Percentiles rank a stretch among this genome's conserved stretches.
Conservation (phyloP, 2,797 vertebrate species). For the Linurgus olivaceus region DNA sequence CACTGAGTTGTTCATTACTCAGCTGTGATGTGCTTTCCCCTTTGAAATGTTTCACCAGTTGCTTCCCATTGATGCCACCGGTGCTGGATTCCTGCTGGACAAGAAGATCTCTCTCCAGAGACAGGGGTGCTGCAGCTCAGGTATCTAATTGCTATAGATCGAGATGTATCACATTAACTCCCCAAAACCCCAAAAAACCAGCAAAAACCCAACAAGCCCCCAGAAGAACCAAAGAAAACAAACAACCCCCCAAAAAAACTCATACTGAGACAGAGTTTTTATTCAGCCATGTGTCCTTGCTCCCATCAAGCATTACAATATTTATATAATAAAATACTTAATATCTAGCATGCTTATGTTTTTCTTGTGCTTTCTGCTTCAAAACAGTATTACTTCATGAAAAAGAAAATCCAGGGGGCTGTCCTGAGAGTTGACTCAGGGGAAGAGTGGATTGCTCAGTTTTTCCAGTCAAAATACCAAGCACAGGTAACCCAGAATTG, state of each 20-base stretch:
- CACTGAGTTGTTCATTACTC: not conserved
- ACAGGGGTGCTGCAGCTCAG: not conserved
- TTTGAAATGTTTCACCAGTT: not conserved
- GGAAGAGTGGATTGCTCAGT: not conserved
- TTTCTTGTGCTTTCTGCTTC: not conserved
- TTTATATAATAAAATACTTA: not conserved
- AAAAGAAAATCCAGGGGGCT: not conserved
- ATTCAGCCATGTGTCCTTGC: not conserved
- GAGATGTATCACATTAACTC: not conserved
- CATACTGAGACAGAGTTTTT: not conserved
- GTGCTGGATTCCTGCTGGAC: not conserved
- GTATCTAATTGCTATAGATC: not conserved
- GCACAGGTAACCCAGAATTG: not conserved
- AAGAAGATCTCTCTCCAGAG: fast-evolving
- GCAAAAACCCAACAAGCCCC: too few species aligned
- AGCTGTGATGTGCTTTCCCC: not conserved
- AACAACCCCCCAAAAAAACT: not conserved
- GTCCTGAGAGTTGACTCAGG: not conserved
- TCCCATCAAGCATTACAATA: not conserved
- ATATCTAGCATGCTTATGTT: not conserved
- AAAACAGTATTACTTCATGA: not conserved
- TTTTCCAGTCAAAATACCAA: not conserved
- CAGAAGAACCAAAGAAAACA: not conserved
- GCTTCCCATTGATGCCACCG: not conserved
- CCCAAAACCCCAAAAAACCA: not conserved